Conservation (phyloP, 92 coral and sea anemone genomes). For the Galaxea fascicularis region DNA sequence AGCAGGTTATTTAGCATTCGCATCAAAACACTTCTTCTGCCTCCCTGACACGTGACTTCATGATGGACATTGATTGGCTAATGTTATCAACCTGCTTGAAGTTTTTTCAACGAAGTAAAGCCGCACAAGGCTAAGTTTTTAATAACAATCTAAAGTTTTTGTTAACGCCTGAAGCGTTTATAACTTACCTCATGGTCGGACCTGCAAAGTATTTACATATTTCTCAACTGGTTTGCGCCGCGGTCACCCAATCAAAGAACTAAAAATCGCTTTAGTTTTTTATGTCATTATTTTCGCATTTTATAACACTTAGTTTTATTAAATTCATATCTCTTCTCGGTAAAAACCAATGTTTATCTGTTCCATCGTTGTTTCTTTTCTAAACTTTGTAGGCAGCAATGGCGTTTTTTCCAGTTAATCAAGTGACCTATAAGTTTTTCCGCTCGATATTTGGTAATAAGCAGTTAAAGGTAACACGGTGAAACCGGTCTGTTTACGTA, state of each 20-base stretch:
- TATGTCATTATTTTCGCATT: background rate
- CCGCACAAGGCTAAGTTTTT: background rate
- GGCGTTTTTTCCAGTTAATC: background rate
- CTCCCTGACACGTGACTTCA: background rate
- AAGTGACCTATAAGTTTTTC: background rate
- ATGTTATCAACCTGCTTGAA: background rate
- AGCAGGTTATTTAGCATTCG: conserved; percentile 39
- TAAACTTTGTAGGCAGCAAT: background rate
- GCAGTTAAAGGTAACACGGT: too few relatives aligned
- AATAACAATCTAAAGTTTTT: conserved; percentile 11
- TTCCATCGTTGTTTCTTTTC: background rate
- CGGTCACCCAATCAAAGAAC: conserved; percentile 3
- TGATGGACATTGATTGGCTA: background rate
- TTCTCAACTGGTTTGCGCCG: conserved; percentile 7
- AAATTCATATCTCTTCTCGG: background rate
- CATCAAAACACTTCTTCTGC: conserved; percentile 3
- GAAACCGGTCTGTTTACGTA: too few relatives aligned
- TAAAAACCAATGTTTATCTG: background rate
- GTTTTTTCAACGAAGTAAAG: background rate
- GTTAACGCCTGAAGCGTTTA: conserved; percentile 4
- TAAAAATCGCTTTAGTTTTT: background rate
- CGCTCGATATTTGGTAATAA: background rate
- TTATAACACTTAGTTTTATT: conserved; percentile 4
- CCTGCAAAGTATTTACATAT: conserved; percentile 31
- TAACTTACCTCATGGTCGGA: conserved; percentile 20